A percentile compares a stretch with the other conserved stretches of the same genome.
phyloP scores from a whole-genome alignment of 2,888 invertebrate species.

The Pristionchus japonicus region DNA sequence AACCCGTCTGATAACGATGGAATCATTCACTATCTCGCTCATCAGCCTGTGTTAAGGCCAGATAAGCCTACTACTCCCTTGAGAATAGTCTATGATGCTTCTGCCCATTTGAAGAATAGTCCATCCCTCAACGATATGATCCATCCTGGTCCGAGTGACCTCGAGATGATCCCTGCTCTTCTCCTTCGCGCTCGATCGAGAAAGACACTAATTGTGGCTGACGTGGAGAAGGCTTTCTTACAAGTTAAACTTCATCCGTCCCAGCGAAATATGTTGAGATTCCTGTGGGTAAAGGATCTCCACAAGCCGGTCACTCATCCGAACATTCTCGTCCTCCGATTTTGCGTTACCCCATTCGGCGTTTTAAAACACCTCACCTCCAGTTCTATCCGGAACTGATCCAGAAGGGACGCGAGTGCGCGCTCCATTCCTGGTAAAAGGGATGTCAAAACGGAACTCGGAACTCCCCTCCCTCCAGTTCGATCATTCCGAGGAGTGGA shows the following conservation, averaged over 20 bases:
- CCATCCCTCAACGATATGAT: slow-evolving; percentile 55
- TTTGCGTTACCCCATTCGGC: slow-evolving; percentile 57
- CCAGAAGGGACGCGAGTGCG: no score
- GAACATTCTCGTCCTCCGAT: slow-evolving; percentile 54
- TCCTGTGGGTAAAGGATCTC: slow-evolving; percentile 58
- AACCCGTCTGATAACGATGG: not conserved
- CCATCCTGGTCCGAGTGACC: slow-evolving; percentile 48
- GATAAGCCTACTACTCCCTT: slow-evolving; percentile 48
- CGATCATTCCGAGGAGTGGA: no score
- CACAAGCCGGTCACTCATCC: slow-evolving; percentile 34
- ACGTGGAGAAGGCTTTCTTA: slow-evolving; percentile 65
- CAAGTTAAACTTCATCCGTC: slow-evolving; percentile 50
- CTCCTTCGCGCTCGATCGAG: slow-evolving; percentile 48
- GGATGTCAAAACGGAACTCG: no score
- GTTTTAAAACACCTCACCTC: no score
- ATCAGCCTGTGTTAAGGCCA: not conserved
- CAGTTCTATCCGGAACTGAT: no score
- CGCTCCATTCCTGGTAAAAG: no score
- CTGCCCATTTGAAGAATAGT: slow-evolving; percentile 39
- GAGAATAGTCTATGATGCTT: slow-evolving; percentile 55
- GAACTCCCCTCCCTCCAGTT: no score
- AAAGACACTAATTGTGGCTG: slow-evolving; percentile 48
- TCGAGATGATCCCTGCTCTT: slow-evolving; percentile 49
- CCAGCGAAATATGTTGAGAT: slow-evolving; percentile 53
- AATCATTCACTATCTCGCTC: slow-evolving; percentile 2